Evolutionary conservation across 1,140 invertebrate species (phyloP).

Genomic region (Sarcophaga peregrina): DNA sequence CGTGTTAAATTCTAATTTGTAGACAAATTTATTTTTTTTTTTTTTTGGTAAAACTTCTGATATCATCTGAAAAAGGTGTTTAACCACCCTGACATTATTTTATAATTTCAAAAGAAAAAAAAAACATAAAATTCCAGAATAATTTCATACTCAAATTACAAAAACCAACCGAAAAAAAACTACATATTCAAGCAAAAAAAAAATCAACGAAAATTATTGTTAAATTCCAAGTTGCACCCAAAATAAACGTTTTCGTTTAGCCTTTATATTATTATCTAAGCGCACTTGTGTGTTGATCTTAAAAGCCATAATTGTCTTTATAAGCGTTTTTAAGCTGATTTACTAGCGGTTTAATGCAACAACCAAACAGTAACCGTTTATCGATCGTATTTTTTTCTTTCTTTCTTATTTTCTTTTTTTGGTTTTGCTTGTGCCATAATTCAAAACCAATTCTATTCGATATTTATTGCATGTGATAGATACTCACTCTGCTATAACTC

Average conservation of each 20-base stretch:
- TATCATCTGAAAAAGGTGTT: too few relatives aligned
- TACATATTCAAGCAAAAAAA: background rate
- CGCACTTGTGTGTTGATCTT: conserved; percentile 10
- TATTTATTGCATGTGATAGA: too few relatives aligned
- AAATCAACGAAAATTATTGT: background rate
- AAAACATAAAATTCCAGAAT: conserved; percentile 8
- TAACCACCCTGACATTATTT: too few relatives aligned
- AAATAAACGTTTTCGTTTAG: background rate
- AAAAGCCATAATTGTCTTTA: conserved; percentile 11
- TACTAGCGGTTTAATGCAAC: background rate
- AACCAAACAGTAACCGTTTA: too few relatives aligned
- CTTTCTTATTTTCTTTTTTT: too few relatives aligned
- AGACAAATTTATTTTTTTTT: too few relatives aligned
- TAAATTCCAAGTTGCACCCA: conserved; percentile 27
- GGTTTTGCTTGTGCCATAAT: background rate
- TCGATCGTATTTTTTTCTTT: too few relatives aligned
- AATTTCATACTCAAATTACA: conserved; percentile 29
- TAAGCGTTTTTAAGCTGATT: background rate
- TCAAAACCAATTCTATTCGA: background rate
- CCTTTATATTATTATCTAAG: background rate
- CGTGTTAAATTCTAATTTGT: too few relatives aligned
- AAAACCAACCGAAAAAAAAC: conserved; percentile 10
- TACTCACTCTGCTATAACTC: too few relatives aligned
- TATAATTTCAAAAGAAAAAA: too few relatives aligned
- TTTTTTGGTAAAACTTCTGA: too few relatives aligned